These are phyloP conservation scores for Notamacropus eugenii DNA, from an alignment of 2,797 vertebrate genomes.

Conservation along the genomic window DNA sequence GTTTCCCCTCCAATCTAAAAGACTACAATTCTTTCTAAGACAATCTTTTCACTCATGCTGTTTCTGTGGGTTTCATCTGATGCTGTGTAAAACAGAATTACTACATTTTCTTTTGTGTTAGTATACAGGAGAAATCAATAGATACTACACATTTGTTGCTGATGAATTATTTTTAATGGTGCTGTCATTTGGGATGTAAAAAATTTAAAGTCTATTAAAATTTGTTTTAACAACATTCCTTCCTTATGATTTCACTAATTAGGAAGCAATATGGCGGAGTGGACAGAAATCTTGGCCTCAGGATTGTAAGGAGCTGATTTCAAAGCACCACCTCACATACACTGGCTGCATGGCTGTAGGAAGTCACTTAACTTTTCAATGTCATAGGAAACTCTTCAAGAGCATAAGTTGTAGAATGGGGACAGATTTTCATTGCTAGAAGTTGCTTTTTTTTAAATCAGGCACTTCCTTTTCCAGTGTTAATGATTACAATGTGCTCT, in stretches of 20 bases:
- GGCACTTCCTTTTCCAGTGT: background rate
- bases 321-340: background rate
- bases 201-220: background rate
- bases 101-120: background rate
- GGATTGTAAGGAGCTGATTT: background rate
- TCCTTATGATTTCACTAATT: background rate
- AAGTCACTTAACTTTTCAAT: too few relatives aligned
- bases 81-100: conserved; percentile 66
- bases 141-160: background rate
- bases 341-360: background rate
- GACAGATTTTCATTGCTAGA: background rate
- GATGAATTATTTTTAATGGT: background rate
- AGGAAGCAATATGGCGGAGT: background rate
- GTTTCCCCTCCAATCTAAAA: conserved; percentile 56
- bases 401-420: too few relatives aligned
- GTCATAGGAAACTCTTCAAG: too few relatives aligned
- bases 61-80: conserved; percentile 79
- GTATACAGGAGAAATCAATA: background rate
- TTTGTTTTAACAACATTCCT: background rate
- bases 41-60: conserved; percentile 76
- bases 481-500: conserved; percentile 18
- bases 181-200: background rate
- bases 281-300: background rate
- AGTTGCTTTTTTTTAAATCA: background rate
- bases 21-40: conserved; percentile 60